These are phyloP conservation scores for Calyptomena viridis DNA, from an alignment of 2,113 vertebrate species.

Conservation along the genomic window DNA sequence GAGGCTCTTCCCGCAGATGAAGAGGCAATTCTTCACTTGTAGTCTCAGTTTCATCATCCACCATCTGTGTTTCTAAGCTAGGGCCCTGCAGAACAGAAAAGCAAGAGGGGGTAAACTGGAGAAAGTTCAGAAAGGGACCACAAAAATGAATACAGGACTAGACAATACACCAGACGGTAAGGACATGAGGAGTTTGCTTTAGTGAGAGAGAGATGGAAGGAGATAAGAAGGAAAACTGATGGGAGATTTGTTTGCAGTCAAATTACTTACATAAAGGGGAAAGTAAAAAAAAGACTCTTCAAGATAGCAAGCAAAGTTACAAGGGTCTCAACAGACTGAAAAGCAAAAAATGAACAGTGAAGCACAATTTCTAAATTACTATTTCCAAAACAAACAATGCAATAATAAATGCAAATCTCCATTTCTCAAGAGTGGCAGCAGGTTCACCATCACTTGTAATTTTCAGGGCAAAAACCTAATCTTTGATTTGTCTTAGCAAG, in stretches of 20 bases:
- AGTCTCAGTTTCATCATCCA: conserved; percentile 19
- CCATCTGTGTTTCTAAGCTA: conserved; percentile 25
- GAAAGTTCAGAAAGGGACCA: neutral
- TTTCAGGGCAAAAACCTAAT: neutral
- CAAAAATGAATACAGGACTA: neutral
- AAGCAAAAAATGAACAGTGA: neutral
- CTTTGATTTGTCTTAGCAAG: neutral
- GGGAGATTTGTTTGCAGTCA: neutral
- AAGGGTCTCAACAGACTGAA: neutral
- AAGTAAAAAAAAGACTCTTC: too few species aligned
- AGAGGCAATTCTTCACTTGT: neutral
- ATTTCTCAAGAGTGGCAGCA: neutral
- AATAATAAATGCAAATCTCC: neutral
- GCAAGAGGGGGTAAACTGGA: neutral
- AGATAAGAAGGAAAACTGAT: neutral
- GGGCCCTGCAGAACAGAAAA: conserved; percentile 20
- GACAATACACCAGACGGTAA: neutral
- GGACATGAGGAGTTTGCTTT: neutral
- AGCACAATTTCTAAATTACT: neutral
- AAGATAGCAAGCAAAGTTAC: neutral
- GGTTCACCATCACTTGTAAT: neutral
- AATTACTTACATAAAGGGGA: neutral
- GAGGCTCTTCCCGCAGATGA: conserved; percentile 44
- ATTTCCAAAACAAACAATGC: neutral
- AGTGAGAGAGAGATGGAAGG: too few species aligned